Evolutionary conservation across 64 coral and sea anemone genomes (phyloP).

Genomic region (Montipora capricornis): DNA sequence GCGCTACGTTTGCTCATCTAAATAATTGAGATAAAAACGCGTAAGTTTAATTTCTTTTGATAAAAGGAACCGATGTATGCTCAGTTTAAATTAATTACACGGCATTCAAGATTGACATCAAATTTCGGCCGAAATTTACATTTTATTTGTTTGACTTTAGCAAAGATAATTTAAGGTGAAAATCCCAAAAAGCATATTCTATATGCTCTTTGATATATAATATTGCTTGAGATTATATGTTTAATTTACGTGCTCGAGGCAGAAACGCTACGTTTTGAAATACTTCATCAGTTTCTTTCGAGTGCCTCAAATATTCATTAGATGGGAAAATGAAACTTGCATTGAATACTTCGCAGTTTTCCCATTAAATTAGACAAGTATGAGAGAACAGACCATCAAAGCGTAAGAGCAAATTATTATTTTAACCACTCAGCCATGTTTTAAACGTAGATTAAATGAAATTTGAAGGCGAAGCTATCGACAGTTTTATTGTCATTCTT

Average conservation of each 20-base stretch:
- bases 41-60: not conserved
- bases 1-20: no score
- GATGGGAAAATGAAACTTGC: not conserved
- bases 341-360: not conserved
- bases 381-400: not conserved
- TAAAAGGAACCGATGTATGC: not conserved
- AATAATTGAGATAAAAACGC: not conserved
- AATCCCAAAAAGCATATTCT: not conserved
- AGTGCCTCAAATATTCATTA: not conserved
- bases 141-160: conserved; percentile 7
- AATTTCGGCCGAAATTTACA: not conserved
- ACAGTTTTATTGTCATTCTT: conserved; percentile 27
- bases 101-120: not conserved
- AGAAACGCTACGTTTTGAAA: not conserved
- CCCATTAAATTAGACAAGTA: not conserved
- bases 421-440: conserved; percentile 12
- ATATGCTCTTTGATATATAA: not conserved
- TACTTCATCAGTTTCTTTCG: not conserved
- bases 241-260: not conserved
- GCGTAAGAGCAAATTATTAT: conserved; percentile 1
- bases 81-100: not conserved
- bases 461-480: not conserved
- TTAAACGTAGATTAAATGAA: conserved; percentile 44
- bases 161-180: not conserved
- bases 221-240: not conserved